phyloP scores from a whole-genome alignment of 1,140 invertebrate species.

The Zaprionus camerounensis region DNA sequence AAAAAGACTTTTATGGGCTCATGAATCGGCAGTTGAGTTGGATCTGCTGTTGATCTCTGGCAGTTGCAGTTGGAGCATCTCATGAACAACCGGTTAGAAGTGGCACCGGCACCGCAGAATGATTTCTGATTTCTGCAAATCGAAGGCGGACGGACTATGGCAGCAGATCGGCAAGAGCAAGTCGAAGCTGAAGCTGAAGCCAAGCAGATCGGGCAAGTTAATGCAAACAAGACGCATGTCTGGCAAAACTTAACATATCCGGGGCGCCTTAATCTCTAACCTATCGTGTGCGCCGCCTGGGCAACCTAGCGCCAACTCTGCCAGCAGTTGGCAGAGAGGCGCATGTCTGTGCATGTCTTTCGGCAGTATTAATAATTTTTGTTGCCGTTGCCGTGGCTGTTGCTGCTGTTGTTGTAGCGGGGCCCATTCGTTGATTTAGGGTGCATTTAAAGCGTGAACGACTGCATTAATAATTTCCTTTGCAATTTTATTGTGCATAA shows the following conservation, averaged over 20 bases:
- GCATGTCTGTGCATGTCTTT: conserved; percentile 56
- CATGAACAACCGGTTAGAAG: conserved; percentile 4
- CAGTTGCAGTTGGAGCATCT: conserved; percentile 1
- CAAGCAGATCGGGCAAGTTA: conserved; percentile 27
- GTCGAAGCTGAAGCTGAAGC: background rate
- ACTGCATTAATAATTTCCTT: conserved; percentile 84
- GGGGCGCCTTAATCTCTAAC: conserved; percentile 55
- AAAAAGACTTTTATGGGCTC: conserved; percentile 6
- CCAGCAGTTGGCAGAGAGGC: background rate
- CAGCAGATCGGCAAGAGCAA: background rate
- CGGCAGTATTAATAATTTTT: conserved; percentile 78
- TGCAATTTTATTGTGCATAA: conserved; percentile 84
- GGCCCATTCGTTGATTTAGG: conserved; percentile 80
- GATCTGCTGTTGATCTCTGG: conserved; percentile 4
- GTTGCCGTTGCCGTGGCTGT: conserved; percentile 4
- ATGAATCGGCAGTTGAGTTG: background rate
- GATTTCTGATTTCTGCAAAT: conserved; percentile 10
- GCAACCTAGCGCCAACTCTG: conserved; percentile 29
- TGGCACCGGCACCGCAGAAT: background rate
- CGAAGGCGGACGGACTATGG: background rate
- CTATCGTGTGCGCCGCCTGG: conserved; percentile 22
- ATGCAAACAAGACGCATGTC: conserved; percentile 64
- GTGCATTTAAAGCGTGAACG: conserved; percentile 84
- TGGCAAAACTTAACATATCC: conserved; percentile 70
- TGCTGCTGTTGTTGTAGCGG: conserved; percentile 11